Percentiles rank a stretch among this genome's conserved stretches.
phyloP scores from a whole-genome alignment of 2,797 vertebrate genomes.

The Pseudochirops corinnae region DNA sequence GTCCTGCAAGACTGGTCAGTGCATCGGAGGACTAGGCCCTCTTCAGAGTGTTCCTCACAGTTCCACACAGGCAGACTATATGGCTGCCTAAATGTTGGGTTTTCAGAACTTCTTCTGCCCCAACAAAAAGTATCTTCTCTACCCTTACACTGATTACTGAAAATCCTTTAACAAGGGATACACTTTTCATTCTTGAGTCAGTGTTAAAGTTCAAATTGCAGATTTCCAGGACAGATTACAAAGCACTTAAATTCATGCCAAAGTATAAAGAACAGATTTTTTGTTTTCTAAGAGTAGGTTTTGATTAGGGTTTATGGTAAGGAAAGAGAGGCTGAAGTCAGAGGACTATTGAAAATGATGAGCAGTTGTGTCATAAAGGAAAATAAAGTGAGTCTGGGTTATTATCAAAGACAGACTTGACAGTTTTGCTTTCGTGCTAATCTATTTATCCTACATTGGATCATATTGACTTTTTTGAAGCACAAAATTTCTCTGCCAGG shows the following conservation, averaged over 20 bases:
- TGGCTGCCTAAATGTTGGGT: not conserved
- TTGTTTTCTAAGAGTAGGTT: not conserved
- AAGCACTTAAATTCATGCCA: not conserved
- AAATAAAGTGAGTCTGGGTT: not conserved
- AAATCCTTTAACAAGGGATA: slow-evolving; percentile 16
- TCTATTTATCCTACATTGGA: not conserved
- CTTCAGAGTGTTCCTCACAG: not conserved
- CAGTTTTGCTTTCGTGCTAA: not conserved
- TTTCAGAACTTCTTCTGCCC: not conserved
- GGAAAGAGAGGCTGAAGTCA: not conserved
- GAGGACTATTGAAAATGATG: not conserved
- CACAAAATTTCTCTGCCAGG: not conserved
- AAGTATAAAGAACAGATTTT: slow-evolving; percentile 11
- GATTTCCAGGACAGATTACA: not conserved
- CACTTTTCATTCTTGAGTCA: slow-evolving; percentile 12
- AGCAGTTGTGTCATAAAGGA: not conserved
- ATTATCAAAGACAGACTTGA: not conserved
- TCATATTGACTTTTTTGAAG: not conserved
- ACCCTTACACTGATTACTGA: slow-evolving; percentile 1
- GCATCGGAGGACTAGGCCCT: not conserved
- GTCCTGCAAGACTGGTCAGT: not conserved
- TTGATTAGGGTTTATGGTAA: not conserved
- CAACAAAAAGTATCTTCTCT: not conserved
- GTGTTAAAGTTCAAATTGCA: not conserved
- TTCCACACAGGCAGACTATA: not conserved